phyloP scores from a whole-genome alignment of 2,888 invertebrate genomes.

The Synanthedon vespiformis region DNA sequence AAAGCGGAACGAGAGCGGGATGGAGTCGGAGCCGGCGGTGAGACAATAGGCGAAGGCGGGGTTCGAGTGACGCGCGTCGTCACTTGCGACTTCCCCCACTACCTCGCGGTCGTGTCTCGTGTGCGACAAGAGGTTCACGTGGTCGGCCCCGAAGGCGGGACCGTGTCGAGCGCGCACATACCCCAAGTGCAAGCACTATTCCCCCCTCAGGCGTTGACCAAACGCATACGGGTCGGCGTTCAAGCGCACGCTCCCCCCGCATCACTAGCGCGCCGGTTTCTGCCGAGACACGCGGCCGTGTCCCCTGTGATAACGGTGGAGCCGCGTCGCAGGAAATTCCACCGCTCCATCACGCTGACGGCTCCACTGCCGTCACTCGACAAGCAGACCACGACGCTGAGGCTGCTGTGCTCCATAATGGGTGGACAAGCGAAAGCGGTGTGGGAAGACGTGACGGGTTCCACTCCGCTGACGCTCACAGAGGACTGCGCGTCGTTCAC shows the following conservation, averaged over 20 bases:
- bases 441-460: constrained; percentile 99
- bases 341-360: constrained; percentile 96
- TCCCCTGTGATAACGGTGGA: constrained; percentile 99
- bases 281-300: constrained; percentile 96
- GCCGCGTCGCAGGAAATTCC: constrained; percentile 97
- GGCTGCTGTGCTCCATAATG: constrained; percentile 94
- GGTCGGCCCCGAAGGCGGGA: constrained; percentile 97
- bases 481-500: constrained; percentile 99
- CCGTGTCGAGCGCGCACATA: constrained; percentile 92
- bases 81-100: constrained; percentile 98
- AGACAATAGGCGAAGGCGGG: constrained; percentile 72
- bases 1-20: constrained; percentile 80
- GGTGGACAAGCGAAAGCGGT: constrained; percentile 96
- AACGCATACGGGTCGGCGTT: constrained; percentile 97
- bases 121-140: constrained; percentile 96
- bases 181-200: constrained; percentile 88
- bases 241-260: constrained; percentile 95
- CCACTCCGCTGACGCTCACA: constrained; percentile 95
- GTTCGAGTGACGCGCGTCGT: constrained; percentile 93
- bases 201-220: constrained; percentile 96
- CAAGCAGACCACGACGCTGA: constrained; percentile 69
- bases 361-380: constrained; percentile 77
- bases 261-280: constrained; percentile 85
- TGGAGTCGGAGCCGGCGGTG: constrained; percentile 74
- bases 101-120: constrained; percentile 95